Evolutionary conservation across 1,140 invertebrate species (phyloP).

Genomic region (Sinonovacula constricta): DNA sequence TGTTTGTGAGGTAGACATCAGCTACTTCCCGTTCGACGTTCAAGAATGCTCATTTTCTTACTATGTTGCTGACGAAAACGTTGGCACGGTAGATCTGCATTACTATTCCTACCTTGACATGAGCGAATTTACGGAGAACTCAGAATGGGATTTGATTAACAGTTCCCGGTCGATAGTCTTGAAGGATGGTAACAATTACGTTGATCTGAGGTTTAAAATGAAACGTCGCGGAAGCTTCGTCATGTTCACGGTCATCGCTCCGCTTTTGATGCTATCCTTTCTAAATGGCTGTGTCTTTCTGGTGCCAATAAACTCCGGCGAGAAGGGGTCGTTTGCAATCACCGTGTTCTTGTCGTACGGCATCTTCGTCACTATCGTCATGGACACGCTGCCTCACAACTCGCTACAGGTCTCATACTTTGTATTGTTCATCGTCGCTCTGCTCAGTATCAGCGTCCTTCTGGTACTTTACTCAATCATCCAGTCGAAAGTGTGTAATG

Average conservation of each 20-base stretch:
- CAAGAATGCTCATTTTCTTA: neutral
- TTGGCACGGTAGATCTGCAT: neutral
- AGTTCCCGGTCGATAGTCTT: neutral
- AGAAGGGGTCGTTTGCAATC: constrained; percentile 7
- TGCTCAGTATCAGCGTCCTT: neutral
- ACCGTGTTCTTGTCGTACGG: constrained; percentile 5
- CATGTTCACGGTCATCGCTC: constrained; percentile 2
- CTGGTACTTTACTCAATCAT: constrained; percentile 2
- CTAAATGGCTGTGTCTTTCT: neutral
- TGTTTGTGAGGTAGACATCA: constrained; percentile 9
- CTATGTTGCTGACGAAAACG: neutral
- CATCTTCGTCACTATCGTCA: constrained; percentile 6
- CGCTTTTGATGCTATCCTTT: neutral
- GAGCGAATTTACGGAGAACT: constrained; percentile 13
- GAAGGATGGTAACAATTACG: neutral
- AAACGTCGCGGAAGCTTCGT: neutral
- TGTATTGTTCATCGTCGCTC: neutral
- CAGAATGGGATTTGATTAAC: neutral
- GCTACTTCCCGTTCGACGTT: neutral
- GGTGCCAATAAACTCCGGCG: neutral
- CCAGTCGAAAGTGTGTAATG: neutral
- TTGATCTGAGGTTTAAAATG: neutral
- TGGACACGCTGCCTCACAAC: constrained; percentile 5
- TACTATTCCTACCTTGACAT: neutral
- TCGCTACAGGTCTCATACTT: neutral